Evolutionary conservation across 64 coral and sea anemone genomes (phyloP).

Genomic region (Catalaphyllia jardinei): DNA sequence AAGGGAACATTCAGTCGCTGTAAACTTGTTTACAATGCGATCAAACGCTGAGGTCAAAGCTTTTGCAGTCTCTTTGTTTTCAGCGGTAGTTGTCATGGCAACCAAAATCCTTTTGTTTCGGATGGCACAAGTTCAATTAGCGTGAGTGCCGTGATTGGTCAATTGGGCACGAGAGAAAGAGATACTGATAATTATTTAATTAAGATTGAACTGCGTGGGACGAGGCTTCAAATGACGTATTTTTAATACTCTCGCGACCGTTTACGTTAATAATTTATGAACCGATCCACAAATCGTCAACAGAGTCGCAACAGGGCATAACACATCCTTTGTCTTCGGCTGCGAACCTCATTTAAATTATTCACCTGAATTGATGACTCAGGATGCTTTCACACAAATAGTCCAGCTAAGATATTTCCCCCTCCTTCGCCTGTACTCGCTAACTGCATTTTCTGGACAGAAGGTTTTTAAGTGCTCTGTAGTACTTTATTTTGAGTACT

Average conservation of each 20-base stretch:
- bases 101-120: slow-evolving; percentile 26
- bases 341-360: slow-evolving; percentile 18
- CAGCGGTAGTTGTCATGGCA: not conserved
- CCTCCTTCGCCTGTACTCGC: not conserved
- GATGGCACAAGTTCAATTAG: slow-evolving; percentile 32
- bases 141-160: slow-evolving; percentile 18
- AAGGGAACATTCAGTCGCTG: slow-evolving; percentile 1
- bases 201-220: slow-evolving; percentile 35
- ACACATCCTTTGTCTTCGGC: slow-evolving; percentile 20
- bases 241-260: not conserved
- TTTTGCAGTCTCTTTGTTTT: slow-evolving; percentile 31
- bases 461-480: not conserved
- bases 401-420: not conserved
- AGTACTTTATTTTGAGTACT: not conserved
- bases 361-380: slow-evolving; percentile 31
- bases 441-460: not conserved
- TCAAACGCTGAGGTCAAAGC: not conserved
- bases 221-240: slow-evolving; percentile 11
- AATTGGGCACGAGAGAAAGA: slow-evolving; percentile 5
- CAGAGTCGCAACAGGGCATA: not conserved
- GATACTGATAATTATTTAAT: slow-evolving; percentile 43
- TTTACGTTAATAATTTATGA: slow-evolving; percentile 38
- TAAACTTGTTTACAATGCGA: slow-evolving; percentile 21
- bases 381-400: slow-evolving; percentile 28
- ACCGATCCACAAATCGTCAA: slow-evolving; percentile 16